Evolutionary conservation across 2,888 invertebrate genomes (phyloP).

Genomic region (Conomelus anceps): DNA sequence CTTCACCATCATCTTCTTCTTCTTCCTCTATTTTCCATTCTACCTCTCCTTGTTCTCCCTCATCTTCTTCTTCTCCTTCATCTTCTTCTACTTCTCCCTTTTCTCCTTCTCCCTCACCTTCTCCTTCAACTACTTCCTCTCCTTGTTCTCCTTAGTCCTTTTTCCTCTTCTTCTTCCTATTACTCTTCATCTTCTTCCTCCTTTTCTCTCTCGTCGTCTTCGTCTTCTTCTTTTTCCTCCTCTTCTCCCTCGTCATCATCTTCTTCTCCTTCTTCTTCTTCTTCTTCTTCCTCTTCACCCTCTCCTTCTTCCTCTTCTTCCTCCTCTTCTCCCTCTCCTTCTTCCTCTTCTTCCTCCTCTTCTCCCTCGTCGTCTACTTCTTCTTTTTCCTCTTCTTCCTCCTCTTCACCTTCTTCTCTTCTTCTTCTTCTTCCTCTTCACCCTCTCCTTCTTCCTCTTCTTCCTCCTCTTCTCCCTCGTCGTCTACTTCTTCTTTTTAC

Average conservation of each 20-base stretch:
- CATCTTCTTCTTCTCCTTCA: background rate
- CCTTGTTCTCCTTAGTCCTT: background rate
- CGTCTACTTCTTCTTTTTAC: no score
- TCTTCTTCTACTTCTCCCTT: background rate
- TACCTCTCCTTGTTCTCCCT: no score
- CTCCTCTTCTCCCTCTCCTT: background rate
- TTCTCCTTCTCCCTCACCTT: background rate
- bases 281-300: no score
- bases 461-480: background rate
- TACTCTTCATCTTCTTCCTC: background rate
- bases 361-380: background rate
- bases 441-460: background rate
- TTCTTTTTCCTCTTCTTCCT: background rate
- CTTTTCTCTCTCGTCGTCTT: background rate
- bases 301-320: no score
- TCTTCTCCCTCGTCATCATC: background rate
- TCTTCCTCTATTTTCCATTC: background rate
- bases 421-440: background rate
- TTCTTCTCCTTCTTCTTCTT: no score
- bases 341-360: background rate
- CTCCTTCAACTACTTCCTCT: background rate
- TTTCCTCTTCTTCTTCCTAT: background rate
- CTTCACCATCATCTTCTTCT: no score
- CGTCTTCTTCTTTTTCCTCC: background rate
- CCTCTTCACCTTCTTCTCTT: no score